Base-by-base conservation (phyloP, 2,888 invertebrate species). In the Cheilosia urbana region DNA sequence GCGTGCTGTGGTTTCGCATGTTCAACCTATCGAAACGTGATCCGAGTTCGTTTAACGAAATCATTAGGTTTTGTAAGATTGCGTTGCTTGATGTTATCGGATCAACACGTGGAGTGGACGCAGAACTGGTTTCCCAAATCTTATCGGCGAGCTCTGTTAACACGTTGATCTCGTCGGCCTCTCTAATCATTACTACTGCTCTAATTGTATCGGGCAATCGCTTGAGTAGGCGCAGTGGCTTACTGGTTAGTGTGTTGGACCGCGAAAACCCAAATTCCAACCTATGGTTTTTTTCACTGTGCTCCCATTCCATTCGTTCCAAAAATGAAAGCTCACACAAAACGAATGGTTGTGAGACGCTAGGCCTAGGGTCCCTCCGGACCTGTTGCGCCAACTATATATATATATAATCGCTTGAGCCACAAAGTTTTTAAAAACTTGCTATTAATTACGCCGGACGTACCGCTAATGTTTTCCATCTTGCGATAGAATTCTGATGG, bases 381-480 rank as follows among this genome's bases (percentile, higher is more conserved):
- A n/a, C n/a, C n/a, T n/a, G n/a, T n/a, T n/a, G n/a, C n/a, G n/a
- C n/a, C n/a, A n/a, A n/a, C n/a, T n/a, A n/a, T n/a, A n/a, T n/a
- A n/a, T n/a, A n/a, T n/a, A n/a, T n/a, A n/a, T n/a, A 27, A 40
- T 40, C 40, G 40, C 40, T 40, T 40, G 40, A 40, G 40, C 40
- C 40, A 40, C 40, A 40, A 0, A 15, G 40, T 40, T 40, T 40
- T 40, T 40, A 53, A 53, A n/a, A 27, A 15, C 27, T 27, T 30
- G 1, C n/a, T 7, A n/a, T 53, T 53, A 6, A n/a, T 53, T 5
- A 30, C 27, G n/a, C 27, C 27, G 15, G 53, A 27, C 15, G 53
- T 53, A 53, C 53, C 49, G 9, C 49, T 21, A 11, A 49, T 49
- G 11, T 49, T 49, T 49, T 21, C 49, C 49, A 49, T 49, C 49